Evolutionary conservation across 2,797 vertebrate species (phyloP).

Genomic region (Trichosurus vulpecula): DNA sequence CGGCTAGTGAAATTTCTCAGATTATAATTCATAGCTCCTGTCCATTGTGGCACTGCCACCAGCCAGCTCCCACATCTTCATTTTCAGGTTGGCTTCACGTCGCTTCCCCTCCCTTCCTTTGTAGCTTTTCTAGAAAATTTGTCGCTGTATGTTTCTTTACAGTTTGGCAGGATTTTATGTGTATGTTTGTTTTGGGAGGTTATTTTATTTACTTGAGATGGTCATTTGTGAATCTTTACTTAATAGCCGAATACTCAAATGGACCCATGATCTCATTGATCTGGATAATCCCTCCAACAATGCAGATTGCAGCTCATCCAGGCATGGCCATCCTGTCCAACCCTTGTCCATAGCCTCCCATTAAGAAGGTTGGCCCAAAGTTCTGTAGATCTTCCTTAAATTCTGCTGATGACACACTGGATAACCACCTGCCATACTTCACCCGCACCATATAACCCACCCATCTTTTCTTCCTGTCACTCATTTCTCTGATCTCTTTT

Average conservation of each 20-base stretch:
- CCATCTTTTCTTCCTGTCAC: background rate
- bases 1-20: constrained; percentile 10
- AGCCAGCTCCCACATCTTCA: background rate
- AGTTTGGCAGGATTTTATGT: background rate
- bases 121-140: background rate
- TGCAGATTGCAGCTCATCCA: background rate
- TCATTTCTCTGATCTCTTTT: background rate
- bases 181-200: background rate
- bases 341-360: background rate
- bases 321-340: background rate
- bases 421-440: background rate
- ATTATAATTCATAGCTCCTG: background rate
- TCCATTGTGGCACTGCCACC: constrained; percentile 22
- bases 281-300: background rate
- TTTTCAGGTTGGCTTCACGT: constrained; percentile 7
- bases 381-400: background rate
- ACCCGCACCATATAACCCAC: background rate
- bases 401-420: background rate
- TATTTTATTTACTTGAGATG: constrained; percentile 44
- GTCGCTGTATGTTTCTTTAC: background rate
- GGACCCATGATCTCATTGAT: background rate
- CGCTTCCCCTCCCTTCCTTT: background rate
- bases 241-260: background rate
- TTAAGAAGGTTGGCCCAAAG: background rate
- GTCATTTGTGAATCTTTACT: background rate